A percentile compares a stretch with the other conserved stretches of the same genome.
Conservation (phyloP, 2,113 vertebrate genomes). For the Haplotaxodon microlepis region DNA sequence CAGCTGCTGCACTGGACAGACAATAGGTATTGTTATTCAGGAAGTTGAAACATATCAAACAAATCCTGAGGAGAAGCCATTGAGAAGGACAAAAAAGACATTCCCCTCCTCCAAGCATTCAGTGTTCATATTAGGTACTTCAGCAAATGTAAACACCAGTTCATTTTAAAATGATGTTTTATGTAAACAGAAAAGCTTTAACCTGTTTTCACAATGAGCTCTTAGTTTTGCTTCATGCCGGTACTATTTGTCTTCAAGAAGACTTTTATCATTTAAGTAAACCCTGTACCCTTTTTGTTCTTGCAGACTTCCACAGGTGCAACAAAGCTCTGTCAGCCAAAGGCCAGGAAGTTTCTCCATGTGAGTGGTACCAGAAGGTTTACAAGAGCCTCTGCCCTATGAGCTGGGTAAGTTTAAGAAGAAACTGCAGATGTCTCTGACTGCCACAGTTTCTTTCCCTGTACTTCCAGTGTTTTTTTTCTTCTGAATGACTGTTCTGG, state of each 20-base stretch:
- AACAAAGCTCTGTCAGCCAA: conserved; percentile 70
- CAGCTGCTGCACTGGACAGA: neutral
- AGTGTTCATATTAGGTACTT: neutral
- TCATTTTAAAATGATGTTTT: neutral
- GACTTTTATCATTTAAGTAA: neutral
- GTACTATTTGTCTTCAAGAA: neutral
- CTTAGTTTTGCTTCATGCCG: neutral
- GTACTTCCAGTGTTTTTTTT: no score
- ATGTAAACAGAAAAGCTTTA: neutral
- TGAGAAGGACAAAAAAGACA: neutral
- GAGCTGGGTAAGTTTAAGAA: conserved; percentile 59
- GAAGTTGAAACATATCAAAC: neutral
- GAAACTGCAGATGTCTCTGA: neutral
- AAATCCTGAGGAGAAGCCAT: neutral
- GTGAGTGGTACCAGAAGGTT: conserved; percentile 75
- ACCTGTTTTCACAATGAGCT: neutral
- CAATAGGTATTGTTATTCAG: neutral
- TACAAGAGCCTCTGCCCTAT: conserved; percentile 66
- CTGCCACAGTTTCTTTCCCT: neutral
- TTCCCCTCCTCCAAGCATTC: neutral
- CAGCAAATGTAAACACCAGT: neutral
- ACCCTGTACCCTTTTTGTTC: neutral
- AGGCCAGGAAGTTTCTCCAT: conserved; percentile 64
- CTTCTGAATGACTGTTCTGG: neutral
- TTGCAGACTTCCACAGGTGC: conserved; percentile 75